Evolutionary conservation across 2,797 vertebrate species (phyloP).

Genomic region (Lepidocolaptes lacrymiger): DNA sequence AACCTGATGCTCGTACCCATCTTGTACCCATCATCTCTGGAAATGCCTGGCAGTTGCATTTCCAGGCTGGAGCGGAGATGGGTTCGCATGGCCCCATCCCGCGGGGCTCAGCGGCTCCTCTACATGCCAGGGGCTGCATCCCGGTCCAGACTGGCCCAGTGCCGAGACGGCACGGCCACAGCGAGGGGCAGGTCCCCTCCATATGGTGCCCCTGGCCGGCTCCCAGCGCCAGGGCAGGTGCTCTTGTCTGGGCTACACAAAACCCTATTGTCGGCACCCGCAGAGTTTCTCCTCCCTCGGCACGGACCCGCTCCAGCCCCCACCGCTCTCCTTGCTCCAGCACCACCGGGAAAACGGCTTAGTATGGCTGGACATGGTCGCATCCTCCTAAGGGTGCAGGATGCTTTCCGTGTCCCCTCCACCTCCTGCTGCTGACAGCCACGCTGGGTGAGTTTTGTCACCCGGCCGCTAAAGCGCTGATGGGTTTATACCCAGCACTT

Average conservation of each 20-base stretch:
- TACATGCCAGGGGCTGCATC: accelerated
- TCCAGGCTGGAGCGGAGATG: not conserved
- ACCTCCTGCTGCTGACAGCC: accelerated
- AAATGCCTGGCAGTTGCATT: accelerated
- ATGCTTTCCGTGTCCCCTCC: not conserved
- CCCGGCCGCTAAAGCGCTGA: not conserved
- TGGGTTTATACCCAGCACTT: not conserved
- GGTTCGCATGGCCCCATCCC: not conserved
- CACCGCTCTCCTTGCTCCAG: not conserved
- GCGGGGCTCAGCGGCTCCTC: not conserved
- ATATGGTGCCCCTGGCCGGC: not conserved
- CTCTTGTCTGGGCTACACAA: not conserved
- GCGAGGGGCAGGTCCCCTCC: not conserved
- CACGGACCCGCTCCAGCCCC: not conserved
- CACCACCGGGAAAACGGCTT: accelerated
- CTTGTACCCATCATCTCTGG: not conserved
- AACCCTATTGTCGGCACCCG: not conserved
- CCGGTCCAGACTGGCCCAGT: not conserved
- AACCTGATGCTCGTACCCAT: accelerated
- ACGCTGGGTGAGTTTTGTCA: not conserved
- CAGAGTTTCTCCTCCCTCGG: not conserved
- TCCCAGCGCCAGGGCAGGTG: conserved; percentile 21
- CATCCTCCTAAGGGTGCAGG: not conserved
- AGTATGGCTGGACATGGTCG: accelerated
- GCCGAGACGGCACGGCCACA: accelerated